Conservation (phyloP, 2,888 invertebrate genomes). For the Xylophagus ater region DNA sequence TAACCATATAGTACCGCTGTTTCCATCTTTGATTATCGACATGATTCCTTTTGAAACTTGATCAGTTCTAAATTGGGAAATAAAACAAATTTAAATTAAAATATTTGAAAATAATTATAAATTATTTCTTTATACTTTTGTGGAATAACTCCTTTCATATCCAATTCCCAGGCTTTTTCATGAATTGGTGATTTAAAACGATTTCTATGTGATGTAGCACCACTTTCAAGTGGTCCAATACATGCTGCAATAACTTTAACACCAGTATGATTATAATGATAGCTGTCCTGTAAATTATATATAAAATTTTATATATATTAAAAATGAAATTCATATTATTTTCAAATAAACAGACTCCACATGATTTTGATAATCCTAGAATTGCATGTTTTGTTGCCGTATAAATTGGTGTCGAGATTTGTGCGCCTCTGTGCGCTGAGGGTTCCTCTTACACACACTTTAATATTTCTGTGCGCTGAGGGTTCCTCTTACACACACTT, state of each 20-base stretch:
- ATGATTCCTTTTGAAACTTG: constrained; percentile 56
- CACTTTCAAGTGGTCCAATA: constrained; percentile 56
- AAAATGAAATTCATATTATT: background rate
- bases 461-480: too few relatives aligned
- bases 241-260: constrained; percentile 60
- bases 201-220: constrained; percentile 55
- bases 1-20: constrained; percentile 62
- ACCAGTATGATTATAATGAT: constrained; percentile 60
- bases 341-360: constrained; percentile 46
- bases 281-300: constrained; percentile 46
- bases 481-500: too few relatives aligned
- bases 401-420: constrained; percentile 63
- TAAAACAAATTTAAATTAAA: constrained; percentile 7
- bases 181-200: constrained; percentile 60
- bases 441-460: too few relatives aligned
- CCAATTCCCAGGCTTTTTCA: constrained; percentile 60
- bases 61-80: constrained; percentile 46
- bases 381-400: constrained; percentile 68
- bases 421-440: too few relatives aligned
- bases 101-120: constrained; percentile 1
- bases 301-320: background rate
- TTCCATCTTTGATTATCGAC: constrained; percentile 52
- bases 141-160: constrained; percentile 50
- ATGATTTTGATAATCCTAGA: constrained; percentile 59
- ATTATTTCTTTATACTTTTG: constrained; percentile 44